These are phyloP conservation scores for Chroicocephalus ridibundus DNA, from an alignment of 2,113 vertebrate genomes.

Conservation along the genomic window DNA sequence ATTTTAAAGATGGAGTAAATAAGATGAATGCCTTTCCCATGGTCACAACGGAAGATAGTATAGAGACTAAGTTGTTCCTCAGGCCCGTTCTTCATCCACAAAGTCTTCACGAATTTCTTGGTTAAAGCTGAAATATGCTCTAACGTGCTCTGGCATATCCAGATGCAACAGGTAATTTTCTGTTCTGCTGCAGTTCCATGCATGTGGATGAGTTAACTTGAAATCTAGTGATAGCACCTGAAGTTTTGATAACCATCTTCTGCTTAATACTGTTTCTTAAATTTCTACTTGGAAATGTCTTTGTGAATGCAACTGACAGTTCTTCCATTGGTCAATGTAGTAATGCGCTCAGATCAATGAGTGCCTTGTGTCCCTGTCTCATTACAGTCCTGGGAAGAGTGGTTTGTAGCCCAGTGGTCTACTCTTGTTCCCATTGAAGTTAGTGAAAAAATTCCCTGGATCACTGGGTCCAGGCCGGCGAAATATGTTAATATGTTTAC, in stretches of 20 bases:
- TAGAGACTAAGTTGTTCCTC: background rate
- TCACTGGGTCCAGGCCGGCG: background rate
- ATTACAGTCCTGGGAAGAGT: background rate
- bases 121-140: background rate
- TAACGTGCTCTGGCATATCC: background rate
- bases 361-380: background rate
- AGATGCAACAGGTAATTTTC: background rate
- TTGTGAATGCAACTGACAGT: background rate
- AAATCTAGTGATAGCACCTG: background rate
- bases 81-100: background rate
- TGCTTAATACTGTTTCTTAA: background rate
- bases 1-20: slow-evolving; percentile 41
- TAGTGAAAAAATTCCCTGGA: background rate
- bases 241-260: background rate
- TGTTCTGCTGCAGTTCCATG: background rate
- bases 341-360: background rate
- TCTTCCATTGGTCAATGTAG: background rate
- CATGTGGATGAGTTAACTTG: background rate
- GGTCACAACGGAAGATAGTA: background rate
- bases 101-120: background rate
- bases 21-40: slow-evolving; percentile 26
- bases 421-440: fast-evolving
- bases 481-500: background rate
- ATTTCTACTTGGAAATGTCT: background rate
- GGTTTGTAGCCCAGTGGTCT: background rate